phyloP scores from a whole-genome alignment of 92 coral and sea anemone species.

The Plumapathes pennacea region DNA sequence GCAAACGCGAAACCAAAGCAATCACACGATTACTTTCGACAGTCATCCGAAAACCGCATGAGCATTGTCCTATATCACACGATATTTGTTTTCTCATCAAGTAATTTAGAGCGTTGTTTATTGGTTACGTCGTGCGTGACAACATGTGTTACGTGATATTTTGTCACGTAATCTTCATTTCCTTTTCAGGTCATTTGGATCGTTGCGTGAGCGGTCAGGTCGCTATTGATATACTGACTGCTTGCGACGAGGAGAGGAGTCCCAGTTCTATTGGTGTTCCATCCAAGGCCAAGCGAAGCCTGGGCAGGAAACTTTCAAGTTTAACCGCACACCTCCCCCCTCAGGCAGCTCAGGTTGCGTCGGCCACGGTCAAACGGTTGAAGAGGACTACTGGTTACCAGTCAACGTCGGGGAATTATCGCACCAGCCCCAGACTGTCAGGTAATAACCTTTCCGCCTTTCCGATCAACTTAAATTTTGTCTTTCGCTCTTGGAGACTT shows the following conservation, averaged over 20 bases:
- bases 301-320: slow-evolving; percentile 74
- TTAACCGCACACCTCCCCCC: slow-evolving; percentile 79
- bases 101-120: too few relatives aligned
- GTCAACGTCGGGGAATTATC: slow-evolving; percentile 32
- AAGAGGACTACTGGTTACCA: slow-evolving; percentile 35
- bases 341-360: slow-evolving; percentile 67
- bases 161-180: too few relatives aligned
- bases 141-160: too few relatives aligned
- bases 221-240: slow-evolving; percentile 86
- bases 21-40: too few relatives aligned
- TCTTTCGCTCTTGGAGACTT: too few relatives aligned
- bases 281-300: slow-evolving; percentile 60
- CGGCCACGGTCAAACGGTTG: slow-evolving; percentile 78
- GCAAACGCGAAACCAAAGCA: too few relatives aligned
- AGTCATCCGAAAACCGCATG: too few relatives aligned
- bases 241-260: slow-evolving; percentile 83
- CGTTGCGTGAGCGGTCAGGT: slow-evolving; percentile 95
- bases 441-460: slow-evolving; percentile 5
- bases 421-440: slow-evolving; percentile 22
- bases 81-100: too few relatives aligned
- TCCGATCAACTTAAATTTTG: too few relatives aligned
- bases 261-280: slow-evolving; percentile 45
- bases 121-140: too few relatives aligned
- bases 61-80: too few relatives aligned
- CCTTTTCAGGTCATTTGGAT: slow-evolving; percentile 80